A percentile compares a stretch with the other conserved stretches of the same genome.
These are phyloP conservation scores for Trachymyrmex septentrionalis DNA, from an alignment of 1,140 invertebrate genomes.

Conservation along the genomic window DNA sequence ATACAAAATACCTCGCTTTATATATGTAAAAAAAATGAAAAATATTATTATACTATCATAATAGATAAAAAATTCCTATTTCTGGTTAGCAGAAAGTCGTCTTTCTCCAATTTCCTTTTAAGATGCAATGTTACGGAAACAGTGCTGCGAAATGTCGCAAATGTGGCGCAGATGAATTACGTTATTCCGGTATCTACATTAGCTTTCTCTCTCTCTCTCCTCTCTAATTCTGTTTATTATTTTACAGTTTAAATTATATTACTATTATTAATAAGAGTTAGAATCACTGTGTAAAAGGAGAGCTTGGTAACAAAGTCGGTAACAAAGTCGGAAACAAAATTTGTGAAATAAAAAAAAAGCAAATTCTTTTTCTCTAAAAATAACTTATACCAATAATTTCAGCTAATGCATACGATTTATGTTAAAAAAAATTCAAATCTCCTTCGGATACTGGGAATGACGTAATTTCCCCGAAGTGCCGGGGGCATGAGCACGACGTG, in stretches of 20 bases:
- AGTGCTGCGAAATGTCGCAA: neutral
- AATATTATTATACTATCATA: neutral
- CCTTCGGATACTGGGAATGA: neutral
- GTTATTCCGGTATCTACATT: slow-evolving; percentile 26
- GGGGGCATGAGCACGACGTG: neutral
- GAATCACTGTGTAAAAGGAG: neutral
- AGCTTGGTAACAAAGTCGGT: neutral
- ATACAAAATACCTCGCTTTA: neutral
- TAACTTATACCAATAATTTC: neutral
- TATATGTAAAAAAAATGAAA: neutral
- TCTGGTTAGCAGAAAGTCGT: neutral
- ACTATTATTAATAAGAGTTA: neutral
- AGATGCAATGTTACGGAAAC: slow-evolving; percentile 2
- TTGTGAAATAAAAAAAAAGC: neutral
- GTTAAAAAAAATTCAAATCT: slow-evolving; percentile 1
- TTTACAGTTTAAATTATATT: neutral
- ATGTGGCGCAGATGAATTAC: slow-evolving; percentile 21
- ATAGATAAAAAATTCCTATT: neutral
- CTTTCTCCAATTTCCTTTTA: slow-evolving; percentile 27
- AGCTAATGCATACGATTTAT: neutral
- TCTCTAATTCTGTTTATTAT: neutral
- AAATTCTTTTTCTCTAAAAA: neutral
- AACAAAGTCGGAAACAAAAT: neutral
- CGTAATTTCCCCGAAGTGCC: slow-evolving; percentile 33
- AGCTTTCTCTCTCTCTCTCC: neutral